Evolutionary conservation across 2,113 vertebrate genomes (phyloP).

Genomic region (Hipposideros armiger): DNA sequence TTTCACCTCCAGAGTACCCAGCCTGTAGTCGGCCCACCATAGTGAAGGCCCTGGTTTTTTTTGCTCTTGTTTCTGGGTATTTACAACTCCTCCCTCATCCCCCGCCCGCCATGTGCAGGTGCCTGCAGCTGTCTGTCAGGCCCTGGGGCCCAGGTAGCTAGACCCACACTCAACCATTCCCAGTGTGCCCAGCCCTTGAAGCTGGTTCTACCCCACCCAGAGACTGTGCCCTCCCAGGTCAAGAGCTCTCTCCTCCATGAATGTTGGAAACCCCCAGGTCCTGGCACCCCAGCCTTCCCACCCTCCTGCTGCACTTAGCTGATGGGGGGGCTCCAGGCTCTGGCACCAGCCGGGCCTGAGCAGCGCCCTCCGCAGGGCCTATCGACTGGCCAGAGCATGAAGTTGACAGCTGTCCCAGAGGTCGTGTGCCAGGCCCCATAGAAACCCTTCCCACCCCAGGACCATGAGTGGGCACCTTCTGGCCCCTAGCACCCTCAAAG

Average conservation of each 20-base stretch:
- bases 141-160: background rate
- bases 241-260: background rate
- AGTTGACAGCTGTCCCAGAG: background rate
- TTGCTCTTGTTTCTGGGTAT: rapidly evolving
- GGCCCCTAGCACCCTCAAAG: background rate
- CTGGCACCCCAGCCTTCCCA: background rate
- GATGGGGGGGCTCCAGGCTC: background rate
- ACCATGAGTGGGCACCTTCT: background rate
- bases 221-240: background rate
- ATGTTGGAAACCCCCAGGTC: background rate
- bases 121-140: background rate
- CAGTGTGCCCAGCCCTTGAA: background rate
- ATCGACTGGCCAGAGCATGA: background rate
- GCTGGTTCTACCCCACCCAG: background rate
- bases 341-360: background rate
- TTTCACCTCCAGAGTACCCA: background rate
- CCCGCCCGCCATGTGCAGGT: background rate
- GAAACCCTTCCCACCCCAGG: background rate
- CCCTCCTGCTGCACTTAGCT: background rate
- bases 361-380: background rate
- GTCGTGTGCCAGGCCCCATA: background rate
- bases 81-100: no score
- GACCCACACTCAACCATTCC: background rate
- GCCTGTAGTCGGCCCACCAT: background rate
- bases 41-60: background rate